Evolutionary conservation across 1,140 invertebrate genomes (phyloP).

Genomic region (Phymastichus coffea): DNA sequence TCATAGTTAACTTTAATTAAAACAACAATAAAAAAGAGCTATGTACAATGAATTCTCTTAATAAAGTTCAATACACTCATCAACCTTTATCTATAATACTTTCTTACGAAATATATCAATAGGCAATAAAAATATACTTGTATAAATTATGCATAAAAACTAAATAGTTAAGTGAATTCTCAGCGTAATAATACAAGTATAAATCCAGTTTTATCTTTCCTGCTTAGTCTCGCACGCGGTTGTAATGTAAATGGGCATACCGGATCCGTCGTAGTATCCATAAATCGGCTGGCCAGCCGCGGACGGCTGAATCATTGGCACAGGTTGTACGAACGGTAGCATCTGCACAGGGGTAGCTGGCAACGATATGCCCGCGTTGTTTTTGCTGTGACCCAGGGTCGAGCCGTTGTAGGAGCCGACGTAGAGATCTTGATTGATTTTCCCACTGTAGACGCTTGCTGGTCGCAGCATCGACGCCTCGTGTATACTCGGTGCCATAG

Average conservation of each 20-base stretch:
- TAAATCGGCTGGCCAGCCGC: constrained; percentile 47
- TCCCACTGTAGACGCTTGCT: constrained; percentile 47
- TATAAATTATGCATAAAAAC: no score
- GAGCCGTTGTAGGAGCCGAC: constrained; percentile 50
- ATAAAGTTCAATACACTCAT: no score
- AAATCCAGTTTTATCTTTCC: constrained; percentile 43
- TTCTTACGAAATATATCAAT: no score
- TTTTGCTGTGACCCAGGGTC: constrained; percentile 43
- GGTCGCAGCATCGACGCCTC: constrained; percentile 51
- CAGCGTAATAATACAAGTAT: no score
- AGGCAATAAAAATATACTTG: no score
- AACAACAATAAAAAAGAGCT: no score
- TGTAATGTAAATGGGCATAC: constrained; percentile 47
- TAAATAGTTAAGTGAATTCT: no score
- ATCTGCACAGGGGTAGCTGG: constrained; percentile 48
- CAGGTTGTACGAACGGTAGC: constrained; percentile 46
- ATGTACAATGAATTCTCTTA: no score
- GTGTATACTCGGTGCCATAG: constrained; percentile 48
- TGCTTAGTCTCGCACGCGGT: constrained; percentile 49
- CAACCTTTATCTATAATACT: no score
- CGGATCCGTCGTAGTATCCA: constrained; percentile 49
- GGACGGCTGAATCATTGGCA: constrained; percentile 40
- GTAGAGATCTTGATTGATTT: constrained; percentile 51
- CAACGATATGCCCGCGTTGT: constrained; percentile 7
- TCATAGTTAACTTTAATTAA: no score